These are phyloP conservation scores for Sthenelais limicola DNA, from an alignment of 2,888 invertebrate genomes.

Conservation along the genomic window DNA sequence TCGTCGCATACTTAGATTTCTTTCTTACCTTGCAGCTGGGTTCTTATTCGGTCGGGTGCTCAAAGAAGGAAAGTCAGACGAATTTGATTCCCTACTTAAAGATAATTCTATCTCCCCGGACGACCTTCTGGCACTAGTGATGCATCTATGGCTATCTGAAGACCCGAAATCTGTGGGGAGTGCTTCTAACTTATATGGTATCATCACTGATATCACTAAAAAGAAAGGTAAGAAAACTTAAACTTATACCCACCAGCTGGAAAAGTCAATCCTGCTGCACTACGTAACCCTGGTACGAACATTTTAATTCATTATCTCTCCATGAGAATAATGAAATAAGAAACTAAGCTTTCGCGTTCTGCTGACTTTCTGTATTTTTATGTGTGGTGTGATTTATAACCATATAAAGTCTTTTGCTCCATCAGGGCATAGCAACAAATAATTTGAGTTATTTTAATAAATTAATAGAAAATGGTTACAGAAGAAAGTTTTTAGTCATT, in stretches of 20 bases:
- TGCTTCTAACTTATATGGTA: conserved; percentile 58
- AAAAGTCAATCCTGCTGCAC: neutral
- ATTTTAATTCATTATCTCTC: too few species aligned
- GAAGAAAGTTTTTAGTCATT: too few species aligned
- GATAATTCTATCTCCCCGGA: conserved; percentile 75
- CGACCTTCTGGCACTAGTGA: conserved; percentile 77
- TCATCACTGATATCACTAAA: conserved; percentile 72
- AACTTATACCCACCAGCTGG: neutral
- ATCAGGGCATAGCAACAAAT: too few species aligned
- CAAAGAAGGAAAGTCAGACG: conserved; percentile 53
- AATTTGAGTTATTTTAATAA: too few species aligned
- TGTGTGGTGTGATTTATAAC: too few species aligned
- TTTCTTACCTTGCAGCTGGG: conserved; percentile 58
- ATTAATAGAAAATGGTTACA: too few species aligned
- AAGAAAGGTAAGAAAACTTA: conserved; percentile 72
- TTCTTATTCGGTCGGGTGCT: conserved; percentile 61
- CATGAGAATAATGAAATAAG: too few species aligned
- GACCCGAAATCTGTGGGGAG: conserved; percentile 56
- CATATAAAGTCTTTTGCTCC: too few species aligned
- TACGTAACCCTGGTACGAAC: too few species aligned
- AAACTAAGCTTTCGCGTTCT: too few species aligned
- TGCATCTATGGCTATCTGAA: conserved; percentile 66
- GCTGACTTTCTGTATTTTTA: too few species aligned
- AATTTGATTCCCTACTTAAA: conserved; percentile 59
- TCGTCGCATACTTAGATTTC: too few species aligned